Evolutionary conservation across 92 coral and sea anemone species (phyloP), one percentile per base, ranked within the genome.

Genomic region (Hydrozoanthus gracilis): DNA sequence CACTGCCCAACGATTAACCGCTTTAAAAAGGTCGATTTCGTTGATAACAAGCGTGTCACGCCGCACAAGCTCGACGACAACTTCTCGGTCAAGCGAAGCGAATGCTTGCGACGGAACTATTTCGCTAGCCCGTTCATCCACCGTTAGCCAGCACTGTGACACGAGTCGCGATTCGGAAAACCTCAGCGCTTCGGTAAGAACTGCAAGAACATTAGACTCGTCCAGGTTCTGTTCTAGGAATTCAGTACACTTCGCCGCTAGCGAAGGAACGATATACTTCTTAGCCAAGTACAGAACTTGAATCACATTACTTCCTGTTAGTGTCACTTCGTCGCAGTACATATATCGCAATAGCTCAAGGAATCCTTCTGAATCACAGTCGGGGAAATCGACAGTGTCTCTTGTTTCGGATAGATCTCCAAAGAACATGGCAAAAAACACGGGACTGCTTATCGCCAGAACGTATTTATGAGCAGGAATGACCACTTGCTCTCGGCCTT

Each of bases 391-490:
- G 78, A 93, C 78, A 13, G 87, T 75, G 61, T 85, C 73, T 60
- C 86, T 70, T 4, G 86, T 86, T 82, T 91, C 96, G 44, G 95
- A 95, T 51, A 95, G 52, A 72, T 92, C 83, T 75, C 87, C 95
- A 58, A 86, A 92, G 67, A 92, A 88, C 92, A 92, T 58, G 4
- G 64, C 64, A 8, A 58, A 58, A 58, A 66, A 66, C 71, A 66
- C 71, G 7, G 71, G 71, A 84, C 93, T 90, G 79, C 91, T 90
- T 71, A 92, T 87, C 73, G 95, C 95, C 75, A 92, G 83, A 3
- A 92, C 71, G 86, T 90, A 92, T 68, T 90, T 92, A 88, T 89
- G 92, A 49, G 95, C 92, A 16, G 92, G 89, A 27, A 92, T 79
- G 11, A 91, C 35, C 11, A 52, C 71, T 52, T 20, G 12, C 7